Base-by-base conservation (phyloP, 2,113 vertebrate species). In the Bujurquina vittata region DNA sequence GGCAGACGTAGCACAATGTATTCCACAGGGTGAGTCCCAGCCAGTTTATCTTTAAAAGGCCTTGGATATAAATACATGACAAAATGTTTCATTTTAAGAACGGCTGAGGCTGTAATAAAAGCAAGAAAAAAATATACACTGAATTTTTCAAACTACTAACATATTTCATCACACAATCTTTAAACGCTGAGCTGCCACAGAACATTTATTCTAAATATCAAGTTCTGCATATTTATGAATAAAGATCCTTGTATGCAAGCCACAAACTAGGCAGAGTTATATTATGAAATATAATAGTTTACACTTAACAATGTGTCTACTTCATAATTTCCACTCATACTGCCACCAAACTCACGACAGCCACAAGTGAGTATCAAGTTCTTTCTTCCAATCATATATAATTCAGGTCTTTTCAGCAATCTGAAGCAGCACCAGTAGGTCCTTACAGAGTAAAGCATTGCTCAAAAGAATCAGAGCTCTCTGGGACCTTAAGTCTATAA, bases 371-470 rank as follows among this genome's bases (percentile, higher is more conserved):
- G 73, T 69, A 77, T 76, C 67, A 76, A 29, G 43, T 80, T 79
- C 35, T 77, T 55, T 67, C 79, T 84, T 80, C 40, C 81, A 88
- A 80, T 90, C 78, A 87, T 23, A 55, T 55, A 62, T 18, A 85
- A 87, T 83, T 54, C n/a, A 69, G 75, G 60, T 55, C 67, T 75
- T 82, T 77, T 75, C 60, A 84, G 83, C 55, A 82, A 85, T 87
- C 80, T 92, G 46, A 89, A 91, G 83, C 72, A 84, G 43, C 62
- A 75, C 43, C 73, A 85, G 75, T 81, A 77, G 72, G 56, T 56
- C 81, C 57, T 82, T 37, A 10, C n/a, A 33, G 46, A 72, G 33
- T 80, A 2, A 61, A 81, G 55, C 60, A 77, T 75, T 88, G 76
- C 79, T 46, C 58, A 69, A 84, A 81, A 87, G 61, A 59, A 55